A percentile compares a stretch with the other conserved stretches of the same genome.
Conservation (phyloP, 2,888 invertebrate species). For the Fragum sueziense region DNA sequence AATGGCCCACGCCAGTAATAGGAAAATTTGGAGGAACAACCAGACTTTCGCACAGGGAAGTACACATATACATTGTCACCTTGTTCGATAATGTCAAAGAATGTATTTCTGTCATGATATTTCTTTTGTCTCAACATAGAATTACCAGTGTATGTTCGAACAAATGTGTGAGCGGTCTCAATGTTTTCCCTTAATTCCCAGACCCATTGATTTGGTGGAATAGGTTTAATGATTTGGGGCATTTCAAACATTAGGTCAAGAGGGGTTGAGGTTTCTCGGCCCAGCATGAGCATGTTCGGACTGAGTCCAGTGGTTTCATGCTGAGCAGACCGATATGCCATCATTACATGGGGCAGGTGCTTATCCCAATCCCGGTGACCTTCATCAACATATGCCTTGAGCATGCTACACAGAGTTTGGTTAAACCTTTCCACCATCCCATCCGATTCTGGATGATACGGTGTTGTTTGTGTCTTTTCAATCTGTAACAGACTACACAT, state of each 20-base stretch:
- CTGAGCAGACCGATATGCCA: slow-evolving; percentile 51
- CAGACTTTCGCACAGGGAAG: slow-evolving; percentile 50
- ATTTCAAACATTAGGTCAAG: slow-evolving; percentile 53
- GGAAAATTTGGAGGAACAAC: slow-evolving; percentile 41
- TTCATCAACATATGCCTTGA: slow-evolving; percentile 46
- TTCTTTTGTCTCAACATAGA: slow-evolving; percentile 46
- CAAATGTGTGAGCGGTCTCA: slow-evolving; percentile 38
- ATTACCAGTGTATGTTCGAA: slow-evolving; percentile 20
- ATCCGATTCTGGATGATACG: slow-evolving; percentile 23
- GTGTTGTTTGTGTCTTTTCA: slow-evolving; percentile 30
- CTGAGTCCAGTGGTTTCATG: slow-evolving; percentile 53
- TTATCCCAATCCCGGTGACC: slow-evolving; percentile 44
- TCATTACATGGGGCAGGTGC: slow-evolving; percentile 46
- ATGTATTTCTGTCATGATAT: slow-evolving; percentile 35
- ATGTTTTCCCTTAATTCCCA: slow-evolving; percentile 53
- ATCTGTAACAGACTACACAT: slow-evolving; percentile 30
- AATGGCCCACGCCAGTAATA: slow-evolving; percentile 46
- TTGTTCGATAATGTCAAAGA: slow-evolving; percentile 31
- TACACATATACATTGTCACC: slow-evolving; percentile 47
- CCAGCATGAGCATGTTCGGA: slow-evolving; percentile 56
- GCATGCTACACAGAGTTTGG: slow-evolving; percentile 42
- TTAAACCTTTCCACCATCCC: slow-evolving; percentile 42
- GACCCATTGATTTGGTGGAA: slow-evolving; percentile 43
- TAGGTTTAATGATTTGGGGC: slow-evolving; percentile 21
- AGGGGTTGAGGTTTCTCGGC: slow-evolving; percentile 44